Evolutionary conservation across 2,888 invertebrate genomes (phyloP).

Genomic region (Leucophenga maculata): DNA sequence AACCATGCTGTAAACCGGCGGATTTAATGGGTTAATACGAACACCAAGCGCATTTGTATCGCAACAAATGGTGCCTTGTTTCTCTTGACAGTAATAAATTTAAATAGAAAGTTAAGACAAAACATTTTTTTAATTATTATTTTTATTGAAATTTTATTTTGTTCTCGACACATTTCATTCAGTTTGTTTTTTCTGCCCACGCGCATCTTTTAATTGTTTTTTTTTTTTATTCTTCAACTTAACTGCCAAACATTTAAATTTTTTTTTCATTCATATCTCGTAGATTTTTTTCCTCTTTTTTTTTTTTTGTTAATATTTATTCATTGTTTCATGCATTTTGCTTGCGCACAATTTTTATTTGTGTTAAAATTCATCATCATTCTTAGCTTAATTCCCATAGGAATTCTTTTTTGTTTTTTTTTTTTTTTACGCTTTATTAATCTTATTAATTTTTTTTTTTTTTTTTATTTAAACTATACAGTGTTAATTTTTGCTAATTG

Average conservation of each 20-base stretch:
- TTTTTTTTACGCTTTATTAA: not conserved
- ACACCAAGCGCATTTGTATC: too few relatives aligned
- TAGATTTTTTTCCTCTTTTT: not conserved
- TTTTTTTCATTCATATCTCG: conserved; percentile 4
- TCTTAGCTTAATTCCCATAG: not conserved
- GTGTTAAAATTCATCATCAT: conserved; percentile 13
- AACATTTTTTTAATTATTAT: not conserved
- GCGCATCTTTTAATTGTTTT: not conserved
- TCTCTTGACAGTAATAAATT: too few relatives aligned
- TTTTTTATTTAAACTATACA: conserved; percentile 9
- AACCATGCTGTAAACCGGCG: too few relatives aligned
- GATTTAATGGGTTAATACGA: too few relatives aligned
- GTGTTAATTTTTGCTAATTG: conserved; percentile 16
- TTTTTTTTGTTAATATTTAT: not conserved
- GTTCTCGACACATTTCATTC: not conserved
- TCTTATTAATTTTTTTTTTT: not conserved
- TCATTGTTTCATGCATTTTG: conserved; percentile 10
- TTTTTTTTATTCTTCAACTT: not conserved
- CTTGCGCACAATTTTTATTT: not conserved
- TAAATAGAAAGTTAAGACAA: conserved; percentile 12
- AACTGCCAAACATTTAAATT: not conserved
- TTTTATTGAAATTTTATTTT: conserved; percentile 14
- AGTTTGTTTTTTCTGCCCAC: conserved; percentile 2
- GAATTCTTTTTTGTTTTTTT: not conserved
- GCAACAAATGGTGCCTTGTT: too few relatives aligned